Base-by-base conservation (phyloP, 2,888 invertebrate genomes). In the Tetramorium bicarinatum region DNA sequence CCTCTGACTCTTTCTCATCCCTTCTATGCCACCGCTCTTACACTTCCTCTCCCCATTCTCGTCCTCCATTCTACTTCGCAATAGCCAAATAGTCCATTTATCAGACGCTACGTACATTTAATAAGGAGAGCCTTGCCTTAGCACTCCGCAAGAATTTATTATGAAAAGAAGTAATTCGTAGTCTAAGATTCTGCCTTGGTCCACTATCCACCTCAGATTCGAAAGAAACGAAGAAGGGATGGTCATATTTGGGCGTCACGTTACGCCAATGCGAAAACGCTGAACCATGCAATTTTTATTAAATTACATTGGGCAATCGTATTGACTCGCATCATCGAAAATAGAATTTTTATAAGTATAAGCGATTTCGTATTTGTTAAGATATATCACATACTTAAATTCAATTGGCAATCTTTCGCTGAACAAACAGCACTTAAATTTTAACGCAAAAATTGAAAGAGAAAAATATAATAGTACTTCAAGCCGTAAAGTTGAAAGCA, bases 81-180 rank as follows among this genome's bases (percentile, higher is more conserved):
- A 89, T 90, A 87, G 72, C 89, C 89, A 85, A 89, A 90, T 83
- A 90, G 87, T 87, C 83, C 85, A 79, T 87, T 90, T 84, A 85
- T 81, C 87, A 89, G 80, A 86, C 87, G 85, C 87, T 86, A 81
- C 87, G 83, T 75, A 79, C 87, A 82, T 89, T 86, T 89, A 86
- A 90, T 90, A 89, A 90, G 87, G 67, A 87, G 79, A 82, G 84
- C 82, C 84, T 87, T 83, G 87, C 81, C 82, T 83, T 18, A 59
- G 62, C 83, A 56, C 75, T 80, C 62, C 54, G 76, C 72, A 74
- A 83, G 83, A 83, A 89, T 89, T 89, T 77, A 89, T 89, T 87
- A 83, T 86, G 76, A 74, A 86, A 87, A 84, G 83, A 87, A 83
- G 82, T 85, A 87, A 87, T 89, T 79, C 83, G 21, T 69, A 69